Percentiles rank a stretch among this genome's conserved stretches.
These are phyloP conservation scores for Cryptomyrus ogoouensis DNA, from an alignment of 2,113 vertebrate genomes.

Conservation along the genomic window DNA sequence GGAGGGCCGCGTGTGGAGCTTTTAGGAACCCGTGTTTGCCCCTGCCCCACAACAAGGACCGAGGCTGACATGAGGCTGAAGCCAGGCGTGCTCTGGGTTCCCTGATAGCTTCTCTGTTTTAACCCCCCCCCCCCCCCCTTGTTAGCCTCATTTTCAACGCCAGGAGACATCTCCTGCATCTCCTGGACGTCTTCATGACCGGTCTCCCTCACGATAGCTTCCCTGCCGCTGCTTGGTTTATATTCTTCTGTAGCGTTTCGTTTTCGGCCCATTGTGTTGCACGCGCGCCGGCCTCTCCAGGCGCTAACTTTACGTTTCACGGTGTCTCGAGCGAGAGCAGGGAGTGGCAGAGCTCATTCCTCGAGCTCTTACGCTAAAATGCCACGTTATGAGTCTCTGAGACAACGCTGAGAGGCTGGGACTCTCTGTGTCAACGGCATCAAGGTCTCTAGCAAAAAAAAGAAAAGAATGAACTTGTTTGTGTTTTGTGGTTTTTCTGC, in stretches of 20 bases:
- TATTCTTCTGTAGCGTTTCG: background rate
- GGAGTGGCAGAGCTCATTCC: constrained; percentile 48
- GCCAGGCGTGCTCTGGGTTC: background rate
- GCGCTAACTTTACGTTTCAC: constrained; percentile 41
- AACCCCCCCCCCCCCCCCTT: too few relatives aligned
- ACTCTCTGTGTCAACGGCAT: constrained; percentile 34
- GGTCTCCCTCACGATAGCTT: background rate
- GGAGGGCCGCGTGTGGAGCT: background rate
- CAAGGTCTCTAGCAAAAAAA: constrained; percentile 41
- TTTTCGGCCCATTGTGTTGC: background rate
- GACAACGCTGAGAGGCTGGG: constrained; percentile 49
- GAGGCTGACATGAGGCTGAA: too few relatives aligned
- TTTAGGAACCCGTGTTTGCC: background rate
- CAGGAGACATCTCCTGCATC: background rate
- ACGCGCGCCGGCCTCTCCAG: background rate
- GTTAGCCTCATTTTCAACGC: background rate
- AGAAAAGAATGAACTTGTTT: background rate
- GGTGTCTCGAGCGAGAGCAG: constrained; percentile 48
- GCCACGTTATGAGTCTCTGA: constrained; percentile 34
- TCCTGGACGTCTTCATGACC: background rate
- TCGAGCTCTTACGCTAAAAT: constrained; percentile 44
- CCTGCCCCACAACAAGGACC: background rate
- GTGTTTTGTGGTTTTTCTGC: background rate
- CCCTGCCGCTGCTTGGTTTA: background rate
- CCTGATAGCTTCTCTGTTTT: background rate